Percentiles rank a stretch among this genome's conserved stretches.
These are phyloP conservation scores for Philopedon plagiatum DNA, from an alignment of 2,888 invertebrate species.

Conservation along the genomic window DNA sequence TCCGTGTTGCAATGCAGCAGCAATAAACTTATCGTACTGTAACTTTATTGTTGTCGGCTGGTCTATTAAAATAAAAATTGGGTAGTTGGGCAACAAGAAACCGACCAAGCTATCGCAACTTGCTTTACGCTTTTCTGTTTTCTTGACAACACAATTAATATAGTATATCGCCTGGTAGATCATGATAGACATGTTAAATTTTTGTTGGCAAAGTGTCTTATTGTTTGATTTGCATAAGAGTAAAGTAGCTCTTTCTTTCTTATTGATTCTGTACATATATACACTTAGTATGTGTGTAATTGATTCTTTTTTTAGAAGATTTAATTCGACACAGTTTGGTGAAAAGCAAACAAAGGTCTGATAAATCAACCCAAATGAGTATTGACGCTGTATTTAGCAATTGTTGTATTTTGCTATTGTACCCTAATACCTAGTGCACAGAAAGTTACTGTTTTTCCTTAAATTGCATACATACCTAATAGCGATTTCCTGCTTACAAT, in stretches of 20 bases:
- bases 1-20: constrained; percentile 32
- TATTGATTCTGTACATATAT: not conserved
- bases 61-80: constrained; percentile 43
- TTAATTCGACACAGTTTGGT: too few species aligned
- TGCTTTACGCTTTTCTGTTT: constrained; percentile 44
- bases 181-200: constrained; percentile 44
- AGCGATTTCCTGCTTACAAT: too few species aligned
- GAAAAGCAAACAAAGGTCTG: too few species aligned
- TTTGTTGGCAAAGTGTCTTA: constrained; percentile 34
- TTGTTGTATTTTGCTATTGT: too few species aligned
- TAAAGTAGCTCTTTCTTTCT: not conserved
- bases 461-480: too few species aligned
- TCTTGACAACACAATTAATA: constrained; percentile 50
- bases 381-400: too few species aligned
- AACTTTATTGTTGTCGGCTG: constrained; percentile 40
- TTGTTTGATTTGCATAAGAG: constrained; percentile 34
- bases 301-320: too few species aligned
- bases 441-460: too few species aligned
- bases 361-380: too few species aligned
- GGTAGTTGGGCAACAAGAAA: constrained; percentile 39
- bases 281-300: too few species aligned
- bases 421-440: too few species aligned
- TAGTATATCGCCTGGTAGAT: constrained; percentile 38
- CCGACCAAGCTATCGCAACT: constrained; percentile 36
- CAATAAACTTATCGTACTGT: constrained; percentile 38